phyloP scores from a whole-genome alignment of 2,888 invertebrate species.

The Saturnia pavonia region DNA sequence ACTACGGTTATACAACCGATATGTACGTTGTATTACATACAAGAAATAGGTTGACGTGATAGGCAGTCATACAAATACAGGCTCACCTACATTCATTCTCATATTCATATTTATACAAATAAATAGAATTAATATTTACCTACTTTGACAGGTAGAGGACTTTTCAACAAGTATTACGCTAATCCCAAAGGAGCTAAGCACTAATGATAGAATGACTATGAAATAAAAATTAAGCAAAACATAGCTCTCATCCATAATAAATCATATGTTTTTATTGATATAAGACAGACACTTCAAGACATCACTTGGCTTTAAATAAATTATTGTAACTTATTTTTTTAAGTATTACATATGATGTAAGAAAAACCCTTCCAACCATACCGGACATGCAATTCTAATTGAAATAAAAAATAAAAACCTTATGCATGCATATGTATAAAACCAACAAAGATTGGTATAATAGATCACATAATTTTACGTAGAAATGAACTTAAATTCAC shows the following conservation, averaged over 20 bases:
- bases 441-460: not conserved
- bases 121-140: no score
- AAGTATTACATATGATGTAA: not conserved
- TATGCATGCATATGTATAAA: not conserved
- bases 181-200: not conserved
- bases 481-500: not conserved
- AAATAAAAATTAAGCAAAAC: not conserved
- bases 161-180: not conserved
- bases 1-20: not conserved
- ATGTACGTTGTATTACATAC: not conserved
- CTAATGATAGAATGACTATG: not conserved
- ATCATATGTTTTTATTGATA: not conserved
- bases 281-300: not conserved
- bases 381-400: not conserved
- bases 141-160: not conserved
- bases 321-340: not conserved
- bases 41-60: not conserved
- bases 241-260: not conserved
- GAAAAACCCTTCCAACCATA: not conserved
- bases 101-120: no score
- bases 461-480: not conserved
- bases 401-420: not conserved
- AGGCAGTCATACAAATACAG: not conserved
- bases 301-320: not conserved
- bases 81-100: not conserved